Evolutionary conservation across 1,140 invertebrate species (phyloP).

Genomic region (Bombus picipes): DNA sequence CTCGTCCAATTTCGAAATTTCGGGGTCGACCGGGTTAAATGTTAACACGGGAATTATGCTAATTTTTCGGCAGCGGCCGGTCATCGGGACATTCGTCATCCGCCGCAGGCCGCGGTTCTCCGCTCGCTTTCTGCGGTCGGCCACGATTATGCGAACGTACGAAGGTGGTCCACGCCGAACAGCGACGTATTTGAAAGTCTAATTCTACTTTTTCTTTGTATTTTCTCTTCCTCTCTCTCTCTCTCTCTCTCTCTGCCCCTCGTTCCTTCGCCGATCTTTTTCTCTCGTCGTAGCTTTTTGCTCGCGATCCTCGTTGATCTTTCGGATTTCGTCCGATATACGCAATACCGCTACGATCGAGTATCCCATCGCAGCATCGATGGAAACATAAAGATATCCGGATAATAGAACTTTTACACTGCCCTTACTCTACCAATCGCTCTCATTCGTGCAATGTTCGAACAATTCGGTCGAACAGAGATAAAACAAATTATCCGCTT

Average conservation of each 20-base stretch:
- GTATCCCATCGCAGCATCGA: no score
- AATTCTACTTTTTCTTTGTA: slow-evolving; percentile 49
- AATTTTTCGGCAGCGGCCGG: slow-evolving; percentile 66
- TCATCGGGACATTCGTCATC: slow-evolving; percentile 76
- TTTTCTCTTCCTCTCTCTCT: not conserved
- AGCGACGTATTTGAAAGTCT: slow-evolving; percentile 62
- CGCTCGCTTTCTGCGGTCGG: slow-evolving; percentile 47
- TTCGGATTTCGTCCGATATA: not conserved
- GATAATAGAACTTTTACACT: no score
- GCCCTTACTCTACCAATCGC: no score
- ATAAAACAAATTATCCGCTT: no score
- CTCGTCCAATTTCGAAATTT: slow-evolving; percentile 68
- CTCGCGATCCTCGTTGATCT: not conserved
- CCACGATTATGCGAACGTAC: slow-evolving; percentile 59
- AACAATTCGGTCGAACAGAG: no score
- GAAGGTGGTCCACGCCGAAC: slow-evolving; percentile 52
- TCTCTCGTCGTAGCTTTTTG: slow-evolving; percentile 4
- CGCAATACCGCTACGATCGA: no score
- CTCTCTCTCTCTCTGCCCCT: no score
- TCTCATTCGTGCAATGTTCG: no score
- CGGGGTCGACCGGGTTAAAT: slow-evolving; percentile 74
- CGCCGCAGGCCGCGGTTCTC: slow-evolving; percentile 44
- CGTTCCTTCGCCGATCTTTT: not conserved
- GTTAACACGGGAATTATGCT: slow-evolving; percentile 80
- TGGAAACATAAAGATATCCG: no score